phyloP scores from a whole-genome alignment of 2,113 vertebrate genomes.

The Amblyornis subalaris region DNA sequence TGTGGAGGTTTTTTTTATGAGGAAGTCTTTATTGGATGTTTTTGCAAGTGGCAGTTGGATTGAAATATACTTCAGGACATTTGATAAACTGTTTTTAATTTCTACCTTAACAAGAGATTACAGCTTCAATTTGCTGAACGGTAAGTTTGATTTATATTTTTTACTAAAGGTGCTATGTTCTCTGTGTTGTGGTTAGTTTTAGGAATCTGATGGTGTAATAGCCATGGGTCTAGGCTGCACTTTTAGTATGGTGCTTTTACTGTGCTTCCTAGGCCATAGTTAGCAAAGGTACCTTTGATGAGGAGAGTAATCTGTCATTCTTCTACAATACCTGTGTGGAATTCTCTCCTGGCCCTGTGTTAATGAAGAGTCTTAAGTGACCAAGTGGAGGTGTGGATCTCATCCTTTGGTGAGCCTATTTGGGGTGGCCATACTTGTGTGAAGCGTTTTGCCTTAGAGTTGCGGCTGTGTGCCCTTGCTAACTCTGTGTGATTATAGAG shows the following conservation, averaged over 20 bases:
- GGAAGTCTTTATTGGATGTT: background rate
- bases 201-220: background rate
- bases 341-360: background rate
- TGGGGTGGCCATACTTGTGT: accelerated
- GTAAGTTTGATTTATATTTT: conserved; percentile 62
- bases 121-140: conserved; percentile 85
- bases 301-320: background rate
- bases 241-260: background rate
- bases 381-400: background rate
- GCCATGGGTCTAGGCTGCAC: background rate
- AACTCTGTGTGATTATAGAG: background rate
- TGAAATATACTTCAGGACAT: background rate
- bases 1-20: background rate
- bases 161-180: background rate
- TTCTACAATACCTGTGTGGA: background rate
- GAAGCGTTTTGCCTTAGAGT: background rate
- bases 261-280: background rate
- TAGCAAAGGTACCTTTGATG: background rate
- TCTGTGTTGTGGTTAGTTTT: background rate
- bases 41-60: background rate
- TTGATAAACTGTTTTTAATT: background rate
- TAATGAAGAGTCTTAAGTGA: background rate
- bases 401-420: background rate
- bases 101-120: conserved; percentile 76
- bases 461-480: background rate